A percentile compares a stretch with the other conserved stretches of the same genome.
Evolutionary conservation across 2,888 invertebrate species (phyloP).

Genomic region (Eupithecia pulchellata): DNA sequence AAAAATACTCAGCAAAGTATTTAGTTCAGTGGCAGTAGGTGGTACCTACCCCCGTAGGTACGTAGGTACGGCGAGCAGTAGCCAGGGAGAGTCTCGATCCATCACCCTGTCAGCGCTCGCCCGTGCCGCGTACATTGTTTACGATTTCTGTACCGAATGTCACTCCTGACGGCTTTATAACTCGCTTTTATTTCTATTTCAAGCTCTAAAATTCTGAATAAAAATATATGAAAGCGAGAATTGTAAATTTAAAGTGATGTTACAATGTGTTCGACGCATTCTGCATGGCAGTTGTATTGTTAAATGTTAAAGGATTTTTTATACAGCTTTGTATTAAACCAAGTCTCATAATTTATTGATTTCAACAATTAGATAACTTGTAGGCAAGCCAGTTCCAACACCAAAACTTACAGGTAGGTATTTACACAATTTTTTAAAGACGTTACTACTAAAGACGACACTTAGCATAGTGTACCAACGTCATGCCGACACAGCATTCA

Average conservation of each 20-base stretch:
- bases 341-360: no score
- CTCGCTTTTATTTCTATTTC: slow-evolving; percentile 6
- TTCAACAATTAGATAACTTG: no score
- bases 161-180: slow-evolving; percentile 12
- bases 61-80: neutral
- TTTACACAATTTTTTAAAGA: no score
- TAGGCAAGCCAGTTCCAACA: no score
- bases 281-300: neutral
- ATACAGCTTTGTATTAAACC: neutral
- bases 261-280: neutral
- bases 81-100: slow-evolving; percentile 12
- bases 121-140: slow-evolving; percentile 26
- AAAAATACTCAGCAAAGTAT: neutral
- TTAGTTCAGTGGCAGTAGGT: neutral
- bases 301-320: neutral
- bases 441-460: no score
- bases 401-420: no score
- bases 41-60: neutral
- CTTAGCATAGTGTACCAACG: no score
- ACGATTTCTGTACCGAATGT: slow-evolving; percentile 19
- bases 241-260: neutral
- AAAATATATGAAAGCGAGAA: neutral
- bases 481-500: no score
- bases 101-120: slow-evolving; percentile 31
- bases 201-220: neutral